Evolutionary conservation across 2,113 vertebrate species (phyloP).

Genomic region (Coregonus clupeaformis): DNA sequence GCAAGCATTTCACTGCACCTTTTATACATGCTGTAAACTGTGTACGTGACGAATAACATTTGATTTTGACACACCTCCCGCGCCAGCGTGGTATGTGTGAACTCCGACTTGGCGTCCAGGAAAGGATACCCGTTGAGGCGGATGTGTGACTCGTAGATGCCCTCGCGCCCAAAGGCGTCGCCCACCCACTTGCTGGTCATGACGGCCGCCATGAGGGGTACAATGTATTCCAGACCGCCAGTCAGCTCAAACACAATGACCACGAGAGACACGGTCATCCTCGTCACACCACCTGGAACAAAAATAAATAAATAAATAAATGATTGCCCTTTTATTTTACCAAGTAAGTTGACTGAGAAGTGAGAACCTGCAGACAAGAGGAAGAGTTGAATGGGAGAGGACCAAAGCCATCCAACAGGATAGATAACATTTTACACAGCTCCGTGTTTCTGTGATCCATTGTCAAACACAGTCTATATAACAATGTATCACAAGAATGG

Average conservation of each 20-base stretch:
- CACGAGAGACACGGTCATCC: constrained; percentile 97
- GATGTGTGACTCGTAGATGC: constrained; percentile 98
- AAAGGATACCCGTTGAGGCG: constrained; percentile 98
- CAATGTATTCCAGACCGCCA: constrained; percentile 96
- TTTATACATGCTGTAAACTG: no score
- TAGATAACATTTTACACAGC: no score
- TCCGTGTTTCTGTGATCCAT: neutral
- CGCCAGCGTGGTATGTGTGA: constrained; percentile 94
- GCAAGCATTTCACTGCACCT: no score
- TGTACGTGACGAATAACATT: no score
- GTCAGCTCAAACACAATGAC: constrained; percentile 98
- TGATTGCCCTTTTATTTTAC: no score
- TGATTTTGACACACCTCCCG: constrained; percentile 72
- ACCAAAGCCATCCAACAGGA: no score
- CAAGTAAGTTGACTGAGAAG: neutral
- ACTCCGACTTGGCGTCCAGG: constrained; percentile 97
- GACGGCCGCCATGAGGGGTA: constrained; percentile 97
- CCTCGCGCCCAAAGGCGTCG: constrained; percentile 95
- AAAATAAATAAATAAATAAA: neutral
- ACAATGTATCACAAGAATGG: no score
- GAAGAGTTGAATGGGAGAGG: no score
- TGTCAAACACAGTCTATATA: no score
- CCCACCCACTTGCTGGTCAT: constrained; percentile 99
- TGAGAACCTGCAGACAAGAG: no score
- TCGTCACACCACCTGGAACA: constrained; percentile 90